These are phyloP conservation scores for Lepidurus apus DNA, from an alignment of 1,140 invertebrate species.

Conservation along the genomic window DNA sequence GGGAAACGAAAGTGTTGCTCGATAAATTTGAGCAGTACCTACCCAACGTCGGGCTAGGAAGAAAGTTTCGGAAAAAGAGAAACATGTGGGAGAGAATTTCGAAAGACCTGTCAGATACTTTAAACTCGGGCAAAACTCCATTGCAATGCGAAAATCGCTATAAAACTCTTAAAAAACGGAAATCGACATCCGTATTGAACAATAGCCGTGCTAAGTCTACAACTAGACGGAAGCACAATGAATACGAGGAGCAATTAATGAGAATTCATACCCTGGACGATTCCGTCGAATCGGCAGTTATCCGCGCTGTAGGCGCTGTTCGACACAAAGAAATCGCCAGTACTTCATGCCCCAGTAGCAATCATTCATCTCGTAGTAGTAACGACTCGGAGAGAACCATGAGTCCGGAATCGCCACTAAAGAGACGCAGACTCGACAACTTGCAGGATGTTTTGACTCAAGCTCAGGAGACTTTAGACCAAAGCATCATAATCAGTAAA, in stretches of 20 bases:
- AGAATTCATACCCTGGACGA: not conserved
- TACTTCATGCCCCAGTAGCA: not conserved
- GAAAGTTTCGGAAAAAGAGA: conserved; percentile 22
- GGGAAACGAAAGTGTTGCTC: conserved; percentile 12
- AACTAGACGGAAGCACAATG: not conserved
- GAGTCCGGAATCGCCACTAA: not conserved
- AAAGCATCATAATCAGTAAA: not conserved
- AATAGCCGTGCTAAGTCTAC: not conserved
- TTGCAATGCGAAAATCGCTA: conserved; percentile 28
- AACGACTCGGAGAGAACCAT: not conserved
- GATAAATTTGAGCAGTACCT: conserved; percentile 26
- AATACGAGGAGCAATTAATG: not conserved
- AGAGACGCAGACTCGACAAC: not conserved
- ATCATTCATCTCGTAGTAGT: not conserved
- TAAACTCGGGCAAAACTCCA: not conserved
- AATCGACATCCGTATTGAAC: not conserved
- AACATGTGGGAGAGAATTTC: conserved; percentile 28
- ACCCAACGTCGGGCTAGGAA: conserved; percentile 20
- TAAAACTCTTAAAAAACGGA: not conserved
- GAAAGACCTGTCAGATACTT: not conserved
- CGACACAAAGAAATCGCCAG: not conserved
- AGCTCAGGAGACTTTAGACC: not conserved
- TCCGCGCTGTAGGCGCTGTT: not conserved
- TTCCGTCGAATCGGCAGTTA: not conserved
- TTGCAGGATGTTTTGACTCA: not conserved